These are phyloP conservation scores for Nestor notabilis DNA, from an alignment of 2,113 vertebrate species.

Conservation along the genomic window DNA sequence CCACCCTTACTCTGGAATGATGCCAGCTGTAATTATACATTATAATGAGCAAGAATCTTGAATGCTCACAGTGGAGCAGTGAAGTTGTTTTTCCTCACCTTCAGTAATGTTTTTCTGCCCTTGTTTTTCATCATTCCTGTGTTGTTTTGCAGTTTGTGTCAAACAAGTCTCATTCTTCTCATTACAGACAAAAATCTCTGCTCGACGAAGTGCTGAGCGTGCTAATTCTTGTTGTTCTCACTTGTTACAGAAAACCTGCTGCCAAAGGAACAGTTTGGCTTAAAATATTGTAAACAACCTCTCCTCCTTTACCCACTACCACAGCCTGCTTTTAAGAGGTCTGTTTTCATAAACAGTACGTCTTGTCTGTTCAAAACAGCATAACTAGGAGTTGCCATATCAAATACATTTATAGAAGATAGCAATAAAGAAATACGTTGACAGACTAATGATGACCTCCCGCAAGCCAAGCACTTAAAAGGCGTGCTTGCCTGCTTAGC, in stretches of 20 bases:
- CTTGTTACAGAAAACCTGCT: constrained; percentile 44
- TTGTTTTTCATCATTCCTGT: constrained; percentile 7
- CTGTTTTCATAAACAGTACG: constrained; percentile 6
- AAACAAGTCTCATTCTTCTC: constrained; percentile 51
- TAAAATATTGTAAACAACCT: constrained; percentile 41
- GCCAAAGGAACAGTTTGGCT: constrained; percentile 36
- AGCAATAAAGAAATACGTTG: constrained; percentile 13
- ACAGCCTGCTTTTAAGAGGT: constrained; percentile 25
- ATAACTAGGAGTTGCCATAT: not conserved
- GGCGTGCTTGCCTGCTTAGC: not conserved
- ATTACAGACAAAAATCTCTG: constrained; percentile 47
- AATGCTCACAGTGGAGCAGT: constrained; percentile 20
- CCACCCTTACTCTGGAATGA: not conserved
- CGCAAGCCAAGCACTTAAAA: not conserved
- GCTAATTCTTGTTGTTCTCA: constrained; percentile 35
- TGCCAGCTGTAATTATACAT: constrained; percentile 39
- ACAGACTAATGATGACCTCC: constrained; percentile 54
- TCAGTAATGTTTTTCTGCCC: constrained; percentile 43
- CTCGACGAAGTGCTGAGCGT: constrained; percentile 11
- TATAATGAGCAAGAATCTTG: constrained; percentile 6
- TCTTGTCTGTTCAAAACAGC: constrained; percentile 19
- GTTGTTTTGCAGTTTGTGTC: constrained; percentile 35
- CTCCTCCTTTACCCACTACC: not conserved
- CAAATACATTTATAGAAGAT: not conserved
- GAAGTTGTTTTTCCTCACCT: constrained; percentile 46